These are phyloP conservation scores for Amia ocellicauda DNA, from an alignment of 2,113 vertebrate species.

Conservation along the genomic window DNA sequence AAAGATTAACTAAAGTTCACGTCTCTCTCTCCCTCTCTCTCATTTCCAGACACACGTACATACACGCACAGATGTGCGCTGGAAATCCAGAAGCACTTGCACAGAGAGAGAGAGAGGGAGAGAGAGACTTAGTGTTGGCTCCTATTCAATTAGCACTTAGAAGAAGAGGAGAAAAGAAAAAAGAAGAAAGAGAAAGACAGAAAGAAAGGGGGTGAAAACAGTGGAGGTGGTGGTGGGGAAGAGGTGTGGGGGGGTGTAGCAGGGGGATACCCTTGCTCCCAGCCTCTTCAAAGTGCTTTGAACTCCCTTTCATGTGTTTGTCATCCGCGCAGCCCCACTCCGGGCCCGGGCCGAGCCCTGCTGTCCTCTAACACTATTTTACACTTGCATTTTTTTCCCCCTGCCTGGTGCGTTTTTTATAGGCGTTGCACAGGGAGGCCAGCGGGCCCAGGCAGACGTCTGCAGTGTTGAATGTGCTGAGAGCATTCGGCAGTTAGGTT, in stretches of 20 bases:
- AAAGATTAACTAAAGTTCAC: too few relatives aligned
- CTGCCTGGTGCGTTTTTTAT: background rate
- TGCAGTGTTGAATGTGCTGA: conserved; percentile 59
- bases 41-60: too few relatives aligned
- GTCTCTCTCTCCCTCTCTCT: too few relatives aligned
- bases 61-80: background rate
- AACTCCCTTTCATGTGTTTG: background rate
- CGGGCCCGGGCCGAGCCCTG: background rate
- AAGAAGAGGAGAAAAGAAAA: background rate
- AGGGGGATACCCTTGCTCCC: too few relatives aligned
- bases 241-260: too few relatives aligned
- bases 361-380: too few relatives aligned
- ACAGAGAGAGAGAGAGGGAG: background rate
- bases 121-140: conserved; percentile 1
- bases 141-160: conserved; percentile 9
- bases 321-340: background rate
- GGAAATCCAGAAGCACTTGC: background rate
- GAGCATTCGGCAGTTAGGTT: conserved; percentile 56
- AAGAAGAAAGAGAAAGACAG: background rate
- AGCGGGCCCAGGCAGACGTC: background rate
- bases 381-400: background rate
- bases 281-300: too few relatives aligned
- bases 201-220: conserved; percentile 4
- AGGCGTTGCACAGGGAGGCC: background rate
- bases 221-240: background rate